A percentile compares a stretch with the other conserved stretches of the same genome.
These are phyloP conservation scores for Hippopotamyrus pictus DNA, from an alignment of 2,797 vertebrate genomes.

Conservation along the genomic window DNA sequence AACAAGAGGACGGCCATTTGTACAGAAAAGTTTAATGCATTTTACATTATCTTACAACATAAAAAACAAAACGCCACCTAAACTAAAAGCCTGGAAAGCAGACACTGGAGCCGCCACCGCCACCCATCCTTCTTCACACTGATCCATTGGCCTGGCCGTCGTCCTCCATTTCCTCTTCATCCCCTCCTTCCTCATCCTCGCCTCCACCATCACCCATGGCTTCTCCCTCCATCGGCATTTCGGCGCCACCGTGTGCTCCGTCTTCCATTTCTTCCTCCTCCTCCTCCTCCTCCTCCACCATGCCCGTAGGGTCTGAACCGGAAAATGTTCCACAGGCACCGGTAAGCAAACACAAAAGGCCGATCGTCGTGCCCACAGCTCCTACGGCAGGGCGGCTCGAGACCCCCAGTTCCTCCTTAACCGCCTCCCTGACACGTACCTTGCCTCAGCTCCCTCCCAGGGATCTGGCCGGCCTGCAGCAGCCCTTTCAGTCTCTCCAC, in stretches of 20 bases:
- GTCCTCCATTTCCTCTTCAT: slow-evolving; percentile 21
- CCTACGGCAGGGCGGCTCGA: no score
- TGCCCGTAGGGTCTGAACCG: slow-evolving; percentile 57
- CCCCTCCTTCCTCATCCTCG: slow-evolving; percentile 9
- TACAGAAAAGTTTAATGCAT: slow-evolving; percentile 25
- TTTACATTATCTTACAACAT: slow-evolving; percentile 21
- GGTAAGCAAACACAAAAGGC: neutral
- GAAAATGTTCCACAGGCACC: neutral
- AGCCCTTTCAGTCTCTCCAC: slow-evolving; percentile 89
- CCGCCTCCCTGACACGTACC: slow-evolving; percentile 35
- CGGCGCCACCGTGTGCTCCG: slow-evolving; percentile 36
- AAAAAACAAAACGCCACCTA: neutral
- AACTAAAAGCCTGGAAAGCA: neutral
- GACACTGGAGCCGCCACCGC: neutral
- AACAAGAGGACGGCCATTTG: neutral
- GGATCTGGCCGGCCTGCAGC: slow-evolving; percentile 90
- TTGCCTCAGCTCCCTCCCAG: slow-evolving; percentile 74
- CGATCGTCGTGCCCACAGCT: no score
- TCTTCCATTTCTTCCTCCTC: slow-evolving; percentile 51
- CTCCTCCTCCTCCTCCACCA: slow-evolving; percentile 57
- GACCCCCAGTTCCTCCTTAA: neutral
- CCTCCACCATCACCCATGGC: neutral
- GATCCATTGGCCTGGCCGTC: slow-evolving; percentile 11
- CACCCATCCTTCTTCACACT: neutral
- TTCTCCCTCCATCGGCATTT: slow-evolving; percentile 42